Conservation (phyloP, 2,888 invertebrate species). For the Stenchaetothrips biformis region DNA sequence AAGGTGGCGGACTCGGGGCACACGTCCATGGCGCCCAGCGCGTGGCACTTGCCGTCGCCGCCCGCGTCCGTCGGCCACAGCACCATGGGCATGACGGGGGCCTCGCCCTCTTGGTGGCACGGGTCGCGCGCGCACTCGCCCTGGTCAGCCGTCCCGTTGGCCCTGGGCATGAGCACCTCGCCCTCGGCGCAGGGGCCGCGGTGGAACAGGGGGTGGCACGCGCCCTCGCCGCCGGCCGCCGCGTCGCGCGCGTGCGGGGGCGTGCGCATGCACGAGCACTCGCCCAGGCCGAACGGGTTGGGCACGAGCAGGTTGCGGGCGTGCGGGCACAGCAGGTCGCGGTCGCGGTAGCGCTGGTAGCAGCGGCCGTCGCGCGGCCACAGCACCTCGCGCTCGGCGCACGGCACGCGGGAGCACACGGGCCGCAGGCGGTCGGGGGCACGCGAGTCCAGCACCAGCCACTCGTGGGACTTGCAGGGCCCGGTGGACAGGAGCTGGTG, state of each 20-base stretch:
- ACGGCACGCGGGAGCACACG: constrained; percentile 33
- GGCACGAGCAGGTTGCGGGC: constrained; percentile 29
- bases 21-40: constrained; percentile 30
- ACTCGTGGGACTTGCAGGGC: constrained; percentile 32
- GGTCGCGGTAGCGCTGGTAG: constrained; percentile 20
- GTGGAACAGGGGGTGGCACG: constrained; percentile 33
- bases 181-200: constrained; percentile 34
- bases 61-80: neutral
- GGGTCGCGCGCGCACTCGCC: constrained; percentile 27
- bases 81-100: neutral
- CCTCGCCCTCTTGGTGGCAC: constrained; percentile 20
- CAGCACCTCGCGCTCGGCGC: constrained; percentile 30
- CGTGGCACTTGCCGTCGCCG: constrained; percentile 32
- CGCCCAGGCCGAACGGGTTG: constrained; percentile 35
- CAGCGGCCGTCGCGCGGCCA: constrained; percentile 34
- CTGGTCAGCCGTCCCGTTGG: neutral
- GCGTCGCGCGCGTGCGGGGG: constrained; percentile 31
- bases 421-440: constrained; percentile 28
- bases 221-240: neutral
- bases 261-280: constrained; percentile 33
- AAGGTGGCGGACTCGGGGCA: constrained; percentile 30
- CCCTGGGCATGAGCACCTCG: constrained; percentile 28
- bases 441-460: constrained; percentile 34
- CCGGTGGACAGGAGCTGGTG: constrained; percentile 31
- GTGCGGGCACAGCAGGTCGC: constrained; percentile 32